Base-by-base conservation (phyloP, 2,888 invertebrate species). In the Stenolophus ochropezus region DNA sequence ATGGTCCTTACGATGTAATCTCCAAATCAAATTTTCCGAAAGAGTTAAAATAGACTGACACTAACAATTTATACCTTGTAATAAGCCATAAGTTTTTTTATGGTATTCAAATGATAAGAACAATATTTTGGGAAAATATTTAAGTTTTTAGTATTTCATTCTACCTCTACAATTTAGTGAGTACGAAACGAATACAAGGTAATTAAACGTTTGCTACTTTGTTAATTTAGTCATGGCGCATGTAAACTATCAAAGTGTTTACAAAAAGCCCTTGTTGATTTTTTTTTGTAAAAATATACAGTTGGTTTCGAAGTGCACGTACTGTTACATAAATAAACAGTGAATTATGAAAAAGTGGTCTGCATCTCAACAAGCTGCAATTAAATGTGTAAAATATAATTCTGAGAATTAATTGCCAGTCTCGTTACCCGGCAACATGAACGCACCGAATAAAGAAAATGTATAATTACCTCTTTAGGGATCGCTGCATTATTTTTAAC, bases 381-480 rank as follows among this genome's bases (percentile, higher is more conserved):
- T 61, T 69, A 69, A 69, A 73, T 61, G 65, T 65, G 49, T 49
- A 58, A 78, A 78, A 78, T 78, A 58, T 33, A 61, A 78, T 65
- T 78, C 47, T 11, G 20, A 49, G 25, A 78, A 78, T 58, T 65
- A 78, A 78, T 78, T 78, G 42, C 78, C 21, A 53, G 27, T 11
- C 53, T 58, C 33, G 56, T 77, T 78, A 47, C 49, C 61, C 47
- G 61, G 47, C 23, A 23, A 65, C 42, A 61, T 77, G 42, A 47
- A 14, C 42, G 77, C 61, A 58, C 21, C 49, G 65, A 79, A 27
- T 27, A 21, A 76, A 27, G 53, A 27, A 78, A 65, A 51, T 53
- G 21, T 53, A 56, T 79, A 79, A 79, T 79, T 79, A 79, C 53
- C 69, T 79, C 69, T 79, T 53, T 53, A 51, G 69, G 71, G 51